Percentiles rank a stretch among this genome's conserved stretches.
Conservation (phyloP, 2,797 vertebrate species). For the Mus caroli region DNA sequence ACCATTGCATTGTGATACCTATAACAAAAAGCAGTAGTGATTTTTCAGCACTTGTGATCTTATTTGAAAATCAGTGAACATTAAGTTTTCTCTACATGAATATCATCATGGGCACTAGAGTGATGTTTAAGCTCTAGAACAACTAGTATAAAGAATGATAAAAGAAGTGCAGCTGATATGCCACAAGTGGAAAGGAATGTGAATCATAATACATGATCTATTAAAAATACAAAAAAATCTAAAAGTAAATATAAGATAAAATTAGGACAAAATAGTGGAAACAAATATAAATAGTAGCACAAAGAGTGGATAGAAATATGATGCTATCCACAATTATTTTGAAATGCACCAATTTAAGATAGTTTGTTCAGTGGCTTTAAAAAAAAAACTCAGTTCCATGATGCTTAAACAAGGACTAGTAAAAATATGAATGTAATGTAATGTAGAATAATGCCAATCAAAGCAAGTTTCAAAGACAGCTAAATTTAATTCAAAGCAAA, state of each 20-base stretch:
- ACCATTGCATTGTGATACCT: not conserved
- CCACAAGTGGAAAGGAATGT: not conserved
- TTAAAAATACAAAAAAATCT: not conserved
- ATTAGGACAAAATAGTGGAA: not conserved
- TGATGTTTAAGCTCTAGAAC: not conserved
- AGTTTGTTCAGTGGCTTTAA: not conserved
- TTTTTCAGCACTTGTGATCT: not conserved
- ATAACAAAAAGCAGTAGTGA: not conserved
- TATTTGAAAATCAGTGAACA: not conserved
- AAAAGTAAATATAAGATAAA: not conserved
- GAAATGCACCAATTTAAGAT: not conserved
- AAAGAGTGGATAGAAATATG: not conserved
- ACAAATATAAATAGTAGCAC: not conserved
- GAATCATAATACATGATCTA: not conserved
- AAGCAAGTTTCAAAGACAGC: not conserved
- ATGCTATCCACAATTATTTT: not conserved
- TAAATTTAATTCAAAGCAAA: not conserved
- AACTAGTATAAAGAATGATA: not conserved
- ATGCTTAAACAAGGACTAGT: not conserved
- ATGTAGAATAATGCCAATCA: not conserved
- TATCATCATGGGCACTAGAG: not conserved
- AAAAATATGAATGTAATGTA: not conserved
- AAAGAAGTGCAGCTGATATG: not conserved
- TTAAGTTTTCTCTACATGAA: not conserved
- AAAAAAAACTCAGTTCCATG: no score